Percentiles rank a stretch among this genome's conserved stretches.
Evolutionary conservation across 1,140 invertebrate species (phyloP).

Genomic region (Apis cerana): DNA sequence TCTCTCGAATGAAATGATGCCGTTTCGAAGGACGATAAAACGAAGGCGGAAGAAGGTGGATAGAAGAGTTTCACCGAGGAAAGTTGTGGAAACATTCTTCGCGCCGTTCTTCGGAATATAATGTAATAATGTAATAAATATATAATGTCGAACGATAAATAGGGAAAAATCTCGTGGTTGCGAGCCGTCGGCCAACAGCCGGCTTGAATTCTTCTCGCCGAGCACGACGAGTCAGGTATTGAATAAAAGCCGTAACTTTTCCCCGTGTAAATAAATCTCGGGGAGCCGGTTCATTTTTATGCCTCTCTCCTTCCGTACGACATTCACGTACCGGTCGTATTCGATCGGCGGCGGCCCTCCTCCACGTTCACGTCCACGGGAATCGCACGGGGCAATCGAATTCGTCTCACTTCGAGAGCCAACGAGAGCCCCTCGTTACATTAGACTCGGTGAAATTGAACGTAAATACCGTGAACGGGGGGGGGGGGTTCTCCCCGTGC

Average conservation of each 20-base stretch:
- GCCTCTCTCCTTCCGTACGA: constrained; percentile 45
- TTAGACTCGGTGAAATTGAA: constrained; percentile 47
- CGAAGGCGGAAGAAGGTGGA: too few species aligned
- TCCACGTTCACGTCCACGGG: background rate
- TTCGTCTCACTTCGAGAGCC: constrained; percentile 54
- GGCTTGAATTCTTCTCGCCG: background rate
- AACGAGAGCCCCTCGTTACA: constrained; percentile 50
- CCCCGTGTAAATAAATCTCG: constrained; percentile 47
- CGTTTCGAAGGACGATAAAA: too few species aligned
- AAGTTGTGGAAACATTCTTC: too few species aligned
- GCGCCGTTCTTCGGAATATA: too few species aligned
- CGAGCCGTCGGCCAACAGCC: background rate
- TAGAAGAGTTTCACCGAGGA: too few species aligned
- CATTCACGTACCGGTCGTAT: constrained; percentile 43
- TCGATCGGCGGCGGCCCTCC: constrained; percentile 6
- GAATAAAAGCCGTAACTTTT: constrained; percentile 45
- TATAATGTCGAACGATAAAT: too few species aligned
- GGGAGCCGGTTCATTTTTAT: constrained; percentile 40
- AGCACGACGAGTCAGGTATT: constrained; percentile 15
- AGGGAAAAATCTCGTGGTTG: background rate
- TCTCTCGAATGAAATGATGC: too few species aligned
- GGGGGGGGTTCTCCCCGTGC: background rate
- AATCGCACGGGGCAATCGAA: constrained; percentile 33
- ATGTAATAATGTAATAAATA: too few species aligned
- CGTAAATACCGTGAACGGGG: constrained; percentile 40